Evolutionary conservation across 2,113 vertebrate genomes (phyloP).

Genomic region (Ictalurus punctatus): DNA sequence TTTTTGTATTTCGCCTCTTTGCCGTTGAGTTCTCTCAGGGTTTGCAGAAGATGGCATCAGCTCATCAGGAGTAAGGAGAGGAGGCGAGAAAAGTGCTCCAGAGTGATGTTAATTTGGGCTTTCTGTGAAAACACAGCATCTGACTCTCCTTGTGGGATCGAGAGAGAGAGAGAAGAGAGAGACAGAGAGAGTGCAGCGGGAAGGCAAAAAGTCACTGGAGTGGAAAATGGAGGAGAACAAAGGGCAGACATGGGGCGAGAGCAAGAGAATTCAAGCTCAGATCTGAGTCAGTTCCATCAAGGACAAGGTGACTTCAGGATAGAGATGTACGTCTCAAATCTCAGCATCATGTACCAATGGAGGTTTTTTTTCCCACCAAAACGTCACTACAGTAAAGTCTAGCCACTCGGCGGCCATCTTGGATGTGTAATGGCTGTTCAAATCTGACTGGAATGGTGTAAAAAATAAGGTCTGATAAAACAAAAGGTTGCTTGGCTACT

Average conservation of each 20-base stretch:
- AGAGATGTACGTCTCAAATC: neutral
- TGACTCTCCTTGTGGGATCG: neutral
- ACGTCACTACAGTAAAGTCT: neutral
- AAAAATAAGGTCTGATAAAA: neutral
- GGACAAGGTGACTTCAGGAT: slow-evolving; percentile 17
- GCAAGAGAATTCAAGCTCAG: slow-evolving; percentile 13
- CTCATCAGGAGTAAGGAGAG: slow-evolving; percentile 33
- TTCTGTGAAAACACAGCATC: slow-evolving; percentile 14
- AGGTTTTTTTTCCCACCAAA: neutral
- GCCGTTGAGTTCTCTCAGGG: neutral
- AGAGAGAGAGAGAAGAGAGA: neutral
- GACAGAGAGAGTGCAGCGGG: neutral
- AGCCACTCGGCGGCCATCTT: neutral
- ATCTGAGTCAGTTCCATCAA: slow-evolving; percentile 25
- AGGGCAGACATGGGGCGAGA: slow-evolving; percentile 12
- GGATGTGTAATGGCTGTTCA: neutral
- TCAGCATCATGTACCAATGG: neutral
- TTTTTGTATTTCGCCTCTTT: slow-evolving; percentile 9
- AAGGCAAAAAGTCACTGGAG: slow-evolving; percentile 19
- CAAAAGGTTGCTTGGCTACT: neutral
- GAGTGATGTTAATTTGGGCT: slow-evolving; percentile 40
- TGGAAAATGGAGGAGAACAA: slow-evolving; percentile 32
- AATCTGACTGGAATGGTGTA: neutral
- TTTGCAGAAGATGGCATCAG: slow-evolving; percentile 46
- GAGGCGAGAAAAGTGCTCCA: slow-evolving; percentile 34